Evolutionary conservation across 2,797 vertebrate species (phyloP), one percentile per base, ranked within the genome.

Genomic region (Myripristis murdjan): DNA sequence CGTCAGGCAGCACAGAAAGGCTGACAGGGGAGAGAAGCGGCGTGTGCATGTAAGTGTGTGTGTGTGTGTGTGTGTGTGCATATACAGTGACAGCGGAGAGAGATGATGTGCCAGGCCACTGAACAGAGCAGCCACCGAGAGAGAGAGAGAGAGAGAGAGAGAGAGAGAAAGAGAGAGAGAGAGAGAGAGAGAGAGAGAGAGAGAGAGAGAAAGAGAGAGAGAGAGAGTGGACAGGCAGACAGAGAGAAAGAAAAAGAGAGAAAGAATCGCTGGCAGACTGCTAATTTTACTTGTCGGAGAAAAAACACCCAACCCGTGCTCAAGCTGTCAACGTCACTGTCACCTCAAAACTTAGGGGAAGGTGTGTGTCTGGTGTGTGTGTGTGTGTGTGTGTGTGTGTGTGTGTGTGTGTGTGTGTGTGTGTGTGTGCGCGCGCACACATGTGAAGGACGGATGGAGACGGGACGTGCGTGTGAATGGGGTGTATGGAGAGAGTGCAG

Each of bases 261-360:
- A 89, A 87, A 87, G 95, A 96, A 95, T 95, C 95, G 95, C 95
- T 97, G 95, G 95, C 95, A 97, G 95, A 96, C 96, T 97, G 95
- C 96, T 97, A 97, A 98, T 97, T 98, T 97, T 96, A 97, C 96
- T 96, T 97, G 96, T 97, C 96, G 95, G 48, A 72, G 73, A 73
- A 66, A 68, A 70, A 95, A 95, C 94, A 74, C 94, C 93, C 93
- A 96, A 96, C 95, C 95, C 92, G 90, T 95, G 95, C 94, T 96
- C 93, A 95, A 95, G 61, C 93, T 96, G 97, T 97, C 96, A 96
- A 92, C 92, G 93, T 95, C 94, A 96, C 94, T 96, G 96, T 95
- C 96, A 96, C 93, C 90, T 94, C 94, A 94, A 94, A 94, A 95
- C 95, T 95, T 90, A 90, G 93, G 91, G 92, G 89, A 92, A 93